These are phyloP conservation scores for Colaptes auratus DNA, from an alignment of 2,113 vertebrate genomes.

Conservation along the genomic window DNA sequence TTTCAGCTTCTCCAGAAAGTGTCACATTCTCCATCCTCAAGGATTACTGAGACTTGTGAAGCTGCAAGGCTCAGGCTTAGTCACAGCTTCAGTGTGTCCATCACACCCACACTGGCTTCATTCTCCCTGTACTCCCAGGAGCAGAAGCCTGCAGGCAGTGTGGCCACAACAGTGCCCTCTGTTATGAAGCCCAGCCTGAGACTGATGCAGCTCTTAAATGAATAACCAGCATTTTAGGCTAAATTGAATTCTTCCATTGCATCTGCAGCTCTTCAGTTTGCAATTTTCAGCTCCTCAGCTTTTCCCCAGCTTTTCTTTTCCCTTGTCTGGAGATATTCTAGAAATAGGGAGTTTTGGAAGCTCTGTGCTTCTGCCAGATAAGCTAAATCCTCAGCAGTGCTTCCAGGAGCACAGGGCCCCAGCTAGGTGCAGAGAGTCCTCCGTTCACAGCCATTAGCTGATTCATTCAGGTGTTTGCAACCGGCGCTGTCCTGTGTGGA, in stretches of 20 bases:
- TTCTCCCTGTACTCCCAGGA: background rate
- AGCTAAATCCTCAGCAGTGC: background rate
- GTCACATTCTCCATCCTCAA: background rate
- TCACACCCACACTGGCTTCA: background rate
- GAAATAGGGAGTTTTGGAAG: background rate
- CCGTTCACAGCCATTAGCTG: slow-evolving; percentile 11
- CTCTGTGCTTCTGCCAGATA: slow-evolving; percentile 48
- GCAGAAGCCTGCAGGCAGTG: background rate
- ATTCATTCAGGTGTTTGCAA: slow-evolving; percentile 47
- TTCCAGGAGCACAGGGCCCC: slow-evolving; percentile 1
- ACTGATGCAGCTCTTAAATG: background rate
- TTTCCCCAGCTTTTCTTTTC: slow-evolving; percentile 16
- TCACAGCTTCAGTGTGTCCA: background rate
- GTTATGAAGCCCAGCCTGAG: background rate
- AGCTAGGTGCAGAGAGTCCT: background rate
- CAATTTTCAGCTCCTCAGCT: background rate
- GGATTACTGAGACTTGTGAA: background rate
- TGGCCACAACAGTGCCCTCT: background rate
- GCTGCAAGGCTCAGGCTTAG: background rate
- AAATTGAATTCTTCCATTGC: background rate
- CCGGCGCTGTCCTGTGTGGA: background rate
- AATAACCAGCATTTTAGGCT: background rate
- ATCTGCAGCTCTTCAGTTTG: background rate
- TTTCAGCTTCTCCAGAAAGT: background rate
- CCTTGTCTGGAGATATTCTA: background rate